A percentile compares a stretch with the other conserved stretches of the same genome.
Conservation (phyloP, 2,113 vertebrate genomes). For the Recurvirostra avosetta region DNA sequence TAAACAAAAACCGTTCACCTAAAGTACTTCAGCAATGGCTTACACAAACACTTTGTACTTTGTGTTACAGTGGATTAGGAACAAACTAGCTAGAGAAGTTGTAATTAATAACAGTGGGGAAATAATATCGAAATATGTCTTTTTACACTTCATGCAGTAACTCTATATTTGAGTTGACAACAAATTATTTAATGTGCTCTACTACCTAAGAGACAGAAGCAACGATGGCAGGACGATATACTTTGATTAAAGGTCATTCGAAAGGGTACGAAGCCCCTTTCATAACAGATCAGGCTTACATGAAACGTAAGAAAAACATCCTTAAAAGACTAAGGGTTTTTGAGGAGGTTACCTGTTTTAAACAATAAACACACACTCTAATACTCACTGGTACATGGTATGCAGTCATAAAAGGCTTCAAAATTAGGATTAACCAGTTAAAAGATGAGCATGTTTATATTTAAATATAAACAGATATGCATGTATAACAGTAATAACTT, state of each 20-base stretch:
- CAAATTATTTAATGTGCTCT: background rate
- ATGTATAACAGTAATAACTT: background rate
- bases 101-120: background rate
- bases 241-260: background rate
- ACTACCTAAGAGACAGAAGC: background rate
- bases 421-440: background rate
- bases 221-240: background rate
- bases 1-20: background rate
- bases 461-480: background rate
- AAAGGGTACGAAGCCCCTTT: background rate
- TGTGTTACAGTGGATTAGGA: background rate
- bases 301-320: background rate
- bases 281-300: background rate
- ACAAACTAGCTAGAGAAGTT: background rate
- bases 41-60: background rate
- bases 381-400: background rate
- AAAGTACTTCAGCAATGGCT: background rate
- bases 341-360: background rate
- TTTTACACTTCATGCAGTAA: background rate
- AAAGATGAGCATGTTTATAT: background rate
- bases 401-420: background rate
- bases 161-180: background rate
- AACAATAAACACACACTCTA: background rate
- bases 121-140: background rate
- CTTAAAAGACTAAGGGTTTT: background rate